These are phyloP conservation scores for Musca domestica DNA, from an alignment of 1,140 invertebrate genomes.

Conservation along the genomic window DNA sequence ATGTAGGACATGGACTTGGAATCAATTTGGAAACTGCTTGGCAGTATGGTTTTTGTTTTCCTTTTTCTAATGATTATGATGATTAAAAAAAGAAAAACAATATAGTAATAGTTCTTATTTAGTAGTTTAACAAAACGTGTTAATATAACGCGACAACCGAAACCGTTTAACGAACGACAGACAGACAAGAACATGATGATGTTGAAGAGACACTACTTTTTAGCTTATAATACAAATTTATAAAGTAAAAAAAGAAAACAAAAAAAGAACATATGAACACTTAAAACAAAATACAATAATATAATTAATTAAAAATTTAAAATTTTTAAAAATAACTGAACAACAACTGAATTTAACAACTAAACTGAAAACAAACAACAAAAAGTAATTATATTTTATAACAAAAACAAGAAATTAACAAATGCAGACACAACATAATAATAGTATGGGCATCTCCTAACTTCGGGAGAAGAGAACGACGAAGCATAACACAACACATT, in stretches of 20 bases:
- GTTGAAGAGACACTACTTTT: slow-evolving; percentile 15
- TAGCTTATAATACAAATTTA: slow-evolving; percentile 17
- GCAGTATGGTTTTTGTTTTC: slow-evolving; percentile 5
- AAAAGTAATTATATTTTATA: slow-evolving; percentile 20
- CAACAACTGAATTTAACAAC: slow-evolving; percentile 17
- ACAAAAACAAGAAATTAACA: slow-evolving; percentile 1
- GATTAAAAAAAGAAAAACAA: slow-evolving; percentile 3
- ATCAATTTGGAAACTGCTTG: slow-evolving; percentile 6
- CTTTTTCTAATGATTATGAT: slow-evolving; percentile 2
- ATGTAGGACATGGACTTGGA: no score
- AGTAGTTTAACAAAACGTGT: slow-evolving; percentile 18
- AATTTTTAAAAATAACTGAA: slow-evolving; percentile 12
- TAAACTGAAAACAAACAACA: slow-evolving; percentile 10
- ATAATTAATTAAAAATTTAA: slow-evolving; percentile 16
- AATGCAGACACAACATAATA: no score
- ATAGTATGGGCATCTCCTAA: no score
- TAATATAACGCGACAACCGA: slow-evolving; percentile 10
- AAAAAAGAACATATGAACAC: slow-evolving; percentile 19
- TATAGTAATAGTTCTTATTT: slow-evolving; percentile 16
- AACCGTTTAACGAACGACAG: slow-evolving; percentile 14
- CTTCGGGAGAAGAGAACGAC: no score
- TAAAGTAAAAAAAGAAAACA: not conserved
- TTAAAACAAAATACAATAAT: slow-evolving; percentile 22
- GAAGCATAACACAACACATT: not conserved
- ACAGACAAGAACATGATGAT: not conserved